These are phyloP conservation scores for Eulacestoma nigropectus DNA, from an alignment of 2,113 vertebrate genomes.

Conservation along the genomic window DNA sequence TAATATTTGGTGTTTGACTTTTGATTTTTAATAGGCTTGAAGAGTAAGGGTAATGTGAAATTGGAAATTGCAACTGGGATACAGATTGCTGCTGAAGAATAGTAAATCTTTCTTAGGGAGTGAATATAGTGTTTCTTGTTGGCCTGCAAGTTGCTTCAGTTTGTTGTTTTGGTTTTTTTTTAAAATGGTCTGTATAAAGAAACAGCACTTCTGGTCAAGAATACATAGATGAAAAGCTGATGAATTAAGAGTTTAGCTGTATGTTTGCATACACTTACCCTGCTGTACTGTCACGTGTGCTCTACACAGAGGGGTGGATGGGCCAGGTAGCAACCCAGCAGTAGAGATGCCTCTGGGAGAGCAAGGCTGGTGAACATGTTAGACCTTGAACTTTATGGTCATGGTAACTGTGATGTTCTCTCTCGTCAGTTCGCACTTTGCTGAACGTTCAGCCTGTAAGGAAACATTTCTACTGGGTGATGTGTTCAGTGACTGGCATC, in stretches of 20 bases:
- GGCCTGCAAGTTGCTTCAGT: not conserved
- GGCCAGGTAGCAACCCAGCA: not conserved
- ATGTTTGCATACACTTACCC: not conserved
- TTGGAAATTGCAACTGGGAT: not conserved
- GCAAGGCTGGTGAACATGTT: not conserved
- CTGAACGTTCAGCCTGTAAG: not conserved
- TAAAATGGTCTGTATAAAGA: not conserved
- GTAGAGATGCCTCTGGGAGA: not conserved
- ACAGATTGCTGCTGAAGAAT: not conserved
- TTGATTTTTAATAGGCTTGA: not conserved
- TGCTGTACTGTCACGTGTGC: rapidly evolving
- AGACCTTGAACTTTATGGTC: not conserved
- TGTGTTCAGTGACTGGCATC: not conserved
- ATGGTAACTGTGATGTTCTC: not conserved
- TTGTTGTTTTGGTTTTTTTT: not conserved
- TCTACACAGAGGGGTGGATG: not conserved
- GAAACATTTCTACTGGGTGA: not conserved
- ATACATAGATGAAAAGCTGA: not conserved
- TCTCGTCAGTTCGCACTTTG: not conserved
- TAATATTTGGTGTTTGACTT: not conserved
- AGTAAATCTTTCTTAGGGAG: not conserved
- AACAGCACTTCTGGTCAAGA: not conserved
- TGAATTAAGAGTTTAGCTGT: not conserved
- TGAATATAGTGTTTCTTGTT: not conserved
- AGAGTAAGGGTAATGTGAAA: not conserved